Conservation (phyloP, 2,888 invertebrate species). For the Toxonevra muliebris region DNA sequence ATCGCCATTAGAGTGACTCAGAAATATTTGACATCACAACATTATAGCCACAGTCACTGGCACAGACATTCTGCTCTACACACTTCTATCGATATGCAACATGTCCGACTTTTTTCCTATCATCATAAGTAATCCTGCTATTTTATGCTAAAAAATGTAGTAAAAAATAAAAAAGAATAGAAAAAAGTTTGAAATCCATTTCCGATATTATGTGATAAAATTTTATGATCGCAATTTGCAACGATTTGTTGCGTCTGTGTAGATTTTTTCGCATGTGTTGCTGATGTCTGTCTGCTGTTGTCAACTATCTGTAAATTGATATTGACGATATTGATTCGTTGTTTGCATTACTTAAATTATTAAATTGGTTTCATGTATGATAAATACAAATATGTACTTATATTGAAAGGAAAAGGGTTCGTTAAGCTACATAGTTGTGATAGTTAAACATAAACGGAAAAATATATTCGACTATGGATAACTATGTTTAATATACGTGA, state of each 20-base stretch:
- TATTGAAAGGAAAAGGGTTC: neutral
- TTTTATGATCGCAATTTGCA: conserved; percentile 44
- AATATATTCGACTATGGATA: no score
- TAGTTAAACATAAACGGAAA: no score
- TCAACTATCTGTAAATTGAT: conserved; percentile 14
- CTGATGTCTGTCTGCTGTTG: conserved; percentile 13
- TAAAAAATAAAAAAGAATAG: conserved; percentile 21
- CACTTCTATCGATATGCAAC: neutral
- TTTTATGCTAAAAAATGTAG: conserved; percentile 17
- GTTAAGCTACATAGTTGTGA: no score
- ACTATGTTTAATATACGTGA: no score
- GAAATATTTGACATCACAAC: neutral
- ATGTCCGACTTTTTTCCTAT: neutral
- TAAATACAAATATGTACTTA: neutral
- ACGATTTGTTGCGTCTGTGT: conserved; percentile 30
- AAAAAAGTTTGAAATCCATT: conserved; percentile 39
- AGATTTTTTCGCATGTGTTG: conserved; percentile 1
- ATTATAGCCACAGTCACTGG: neutral
- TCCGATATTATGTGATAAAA: conserved; percentile 46
- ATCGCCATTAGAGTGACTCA: conserved; percentile 7
- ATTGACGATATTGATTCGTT: conserved; percentile 28
- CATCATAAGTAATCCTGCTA: neutral
- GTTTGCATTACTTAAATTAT: conserved; percentile 39
- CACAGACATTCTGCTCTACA: neutral
- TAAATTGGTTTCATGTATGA: conserved; percentile 13